Conservation (phyloP, 2,888 invertebrate genomes). For the Sphaerophoria taeniata region DNA sequence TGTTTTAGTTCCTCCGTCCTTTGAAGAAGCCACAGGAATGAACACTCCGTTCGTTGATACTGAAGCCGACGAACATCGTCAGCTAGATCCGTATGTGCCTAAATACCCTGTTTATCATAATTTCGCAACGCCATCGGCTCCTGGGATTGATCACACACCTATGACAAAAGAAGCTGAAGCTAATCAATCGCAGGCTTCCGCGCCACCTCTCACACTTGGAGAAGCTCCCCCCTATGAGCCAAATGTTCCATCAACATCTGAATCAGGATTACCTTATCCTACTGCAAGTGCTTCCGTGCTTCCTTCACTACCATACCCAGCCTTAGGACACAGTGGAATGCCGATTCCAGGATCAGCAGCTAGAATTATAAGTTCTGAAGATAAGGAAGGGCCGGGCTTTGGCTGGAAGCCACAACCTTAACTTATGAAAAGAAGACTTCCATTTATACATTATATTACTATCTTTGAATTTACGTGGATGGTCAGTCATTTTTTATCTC, state of each 20-base stretch:
- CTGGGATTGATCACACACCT: background rate
- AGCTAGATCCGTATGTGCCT: conserved; percentile 77
- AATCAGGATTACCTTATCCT: conserved; percentile 13
- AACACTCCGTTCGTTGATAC: conserved; percentile 76
- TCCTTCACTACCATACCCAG: conserved; percentile 40
- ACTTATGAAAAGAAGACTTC: background rate
- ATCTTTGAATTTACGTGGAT: background rate
- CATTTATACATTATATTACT: background rate
- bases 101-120: conserved; percentile 78
- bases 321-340: background rate
- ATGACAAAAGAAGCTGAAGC: conserved; percentile 26
- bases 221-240: background rate
- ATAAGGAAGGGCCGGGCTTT: background rate
- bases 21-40: conserved; percentile 77
- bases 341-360: conserved; percentile 3
- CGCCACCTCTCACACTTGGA: background rate
- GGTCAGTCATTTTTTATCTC: background rate
- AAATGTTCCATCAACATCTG: background rate
- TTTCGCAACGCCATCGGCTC: conserved; percentile 74
- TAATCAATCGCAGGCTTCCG: background rate
- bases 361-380: background rate
- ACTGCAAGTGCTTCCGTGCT: background rate
- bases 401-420: conserved; percentile 32
- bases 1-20: conserved; percentile 77
- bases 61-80: conserved; percentile 76